phyloP scores from a whole-genome alignment of 2,113 vertebrate species.

The Dasypus novemcinctus region DNA sequence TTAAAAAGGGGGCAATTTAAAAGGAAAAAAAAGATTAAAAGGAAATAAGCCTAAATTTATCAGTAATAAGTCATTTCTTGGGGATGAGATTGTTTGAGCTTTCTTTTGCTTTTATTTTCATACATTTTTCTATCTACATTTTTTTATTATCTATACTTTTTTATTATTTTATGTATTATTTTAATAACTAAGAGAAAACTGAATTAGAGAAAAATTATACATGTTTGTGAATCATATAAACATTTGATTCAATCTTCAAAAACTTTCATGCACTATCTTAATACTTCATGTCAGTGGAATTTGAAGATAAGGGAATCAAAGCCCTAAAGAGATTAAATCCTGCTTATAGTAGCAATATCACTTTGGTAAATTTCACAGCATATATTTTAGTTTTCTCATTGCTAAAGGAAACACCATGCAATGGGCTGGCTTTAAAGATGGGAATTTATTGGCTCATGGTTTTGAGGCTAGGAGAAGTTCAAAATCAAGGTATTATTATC shows the following conservation, averaged over 20 bases:
- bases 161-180: no score
- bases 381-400: no score
- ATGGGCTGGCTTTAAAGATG: no score
- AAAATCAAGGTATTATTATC: no score
- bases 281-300: slow-evolving; percentile 10
- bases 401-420: no score
- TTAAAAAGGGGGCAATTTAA: no score
- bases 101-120: background rate
- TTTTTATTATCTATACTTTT: background rate
- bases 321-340: background rate
- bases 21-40: background rate
- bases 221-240: slow-evolving; percentile 17
- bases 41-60: background rate
- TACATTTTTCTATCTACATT: background rate
- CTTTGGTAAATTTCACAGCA: background rate
- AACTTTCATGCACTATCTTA: background rate
- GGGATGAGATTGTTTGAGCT: background rate
- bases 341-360: background rate
- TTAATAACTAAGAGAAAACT: background rate
- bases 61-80: background rate
- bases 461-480: no score
- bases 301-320: slow-evolving; percentile 13
- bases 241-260: slow-evolving; percentile 18
- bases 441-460: no score
- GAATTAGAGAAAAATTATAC: background rate